These are phyloP conservation scores for Astatoreochromis straeleni DNA, from an alignment of 2,113 vertebrate species.

Conservation along the genomic window DNA sequence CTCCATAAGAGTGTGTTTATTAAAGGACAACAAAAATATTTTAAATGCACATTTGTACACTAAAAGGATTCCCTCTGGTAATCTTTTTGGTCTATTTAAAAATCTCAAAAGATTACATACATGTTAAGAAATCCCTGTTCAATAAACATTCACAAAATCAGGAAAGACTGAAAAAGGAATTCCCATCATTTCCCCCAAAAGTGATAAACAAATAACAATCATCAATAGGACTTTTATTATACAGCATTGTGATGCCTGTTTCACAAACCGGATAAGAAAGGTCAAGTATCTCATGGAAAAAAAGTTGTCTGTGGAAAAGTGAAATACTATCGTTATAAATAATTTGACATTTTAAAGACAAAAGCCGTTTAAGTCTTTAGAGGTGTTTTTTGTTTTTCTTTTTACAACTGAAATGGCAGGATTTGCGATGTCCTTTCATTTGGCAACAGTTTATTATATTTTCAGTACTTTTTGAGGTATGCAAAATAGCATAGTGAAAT, in stretches of 20 bases:
- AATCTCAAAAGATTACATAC: neutral
- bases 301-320: neutral
- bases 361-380: neutral
- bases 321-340: neutral
- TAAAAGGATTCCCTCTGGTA: neutral
- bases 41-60: neutral
- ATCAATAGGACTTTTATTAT: neutral
- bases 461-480: slow-evolving; percentile 77
- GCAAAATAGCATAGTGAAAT: slow-evolving; percentile 75
- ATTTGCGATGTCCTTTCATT: slow-evolving; percentile 39
- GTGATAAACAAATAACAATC: neutral
- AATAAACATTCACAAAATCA: neutral
- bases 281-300: neutral
- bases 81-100: neutral
- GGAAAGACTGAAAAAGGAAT: neutral
- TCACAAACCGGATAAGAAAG: neutral
- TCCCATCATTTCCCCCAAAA: neutral
- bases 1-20: neutral
- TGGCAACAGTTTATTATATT: slow-evolving; percentile 71
- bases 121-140: neutral
- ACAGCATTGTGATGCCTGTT: neutral
- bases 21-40: neutral
- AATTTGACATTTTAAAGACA: neutral
- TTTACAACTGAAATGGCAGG: slow-evolving; percentile 69
- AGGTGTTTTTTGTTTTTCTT: neutral